Base-by-base conservation (phyloP, 1,140 invertebrate species). In the Papilio dardanus region DNA sequence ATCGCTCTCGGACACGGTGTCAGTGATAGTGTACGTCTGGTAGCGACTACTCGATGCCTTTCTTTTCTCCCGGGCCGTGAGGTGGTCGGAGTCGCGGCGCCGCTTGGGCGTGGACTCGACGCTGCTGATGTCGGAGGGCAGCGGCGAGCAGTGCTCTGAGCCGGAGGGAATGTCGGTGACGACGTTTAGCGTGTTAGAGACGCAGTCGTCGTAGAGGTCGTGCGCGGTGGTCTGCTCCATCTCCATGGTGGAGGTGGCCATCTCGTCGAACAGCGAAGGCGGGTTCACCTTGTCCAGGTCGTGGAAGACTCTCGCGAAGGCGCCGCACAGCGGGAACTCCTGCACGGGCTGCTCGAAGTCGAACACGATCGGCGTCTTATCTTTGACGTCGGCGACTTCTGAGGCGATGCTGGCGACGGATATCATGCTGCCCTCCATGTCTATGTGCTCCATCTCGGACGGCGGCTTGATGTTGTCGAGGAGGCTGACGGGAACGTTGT, bases 371-470 rank as follows among this genome's bases (percentile, higher is more conserved):
- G 92, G 88, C 5, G 89, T 88, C 42, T 92, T 89, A 0, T 90
- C 90, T 71, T 79, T 86, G 1, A 79, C 65, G 77, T 97, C 96
- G 0, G 95, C 96, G 5, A 96, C 94, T 91, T 97, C 97, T 1
- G 96, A 97, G 14, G 95, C 96, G 37, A 98, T 97, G 82, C 97
- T 97, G 0, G 96, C 96, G 1, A 98, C 96, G 74, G 97, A 98
- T 8, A 97, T 91, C 95, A 97, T 97, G 80, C 96, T 96, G 42
- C 95, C 96, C 80, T 97, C 96, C 94, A 97, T 96, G 80, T 97
- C 96, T 14, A 97, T 82, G 78, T 97, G 95, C 65, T 97, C 96
- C 95, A 98, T 96, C 78, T 96, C 94, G 0, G 97, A 97, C 0
- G 97, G 97, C 16, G 97, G 97, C 82, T 97, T 97, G 1, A 97